Base-by-base conservation (phyloP, 2,113 vertebrate genomes). In the Mixornis gularis region DNA sequence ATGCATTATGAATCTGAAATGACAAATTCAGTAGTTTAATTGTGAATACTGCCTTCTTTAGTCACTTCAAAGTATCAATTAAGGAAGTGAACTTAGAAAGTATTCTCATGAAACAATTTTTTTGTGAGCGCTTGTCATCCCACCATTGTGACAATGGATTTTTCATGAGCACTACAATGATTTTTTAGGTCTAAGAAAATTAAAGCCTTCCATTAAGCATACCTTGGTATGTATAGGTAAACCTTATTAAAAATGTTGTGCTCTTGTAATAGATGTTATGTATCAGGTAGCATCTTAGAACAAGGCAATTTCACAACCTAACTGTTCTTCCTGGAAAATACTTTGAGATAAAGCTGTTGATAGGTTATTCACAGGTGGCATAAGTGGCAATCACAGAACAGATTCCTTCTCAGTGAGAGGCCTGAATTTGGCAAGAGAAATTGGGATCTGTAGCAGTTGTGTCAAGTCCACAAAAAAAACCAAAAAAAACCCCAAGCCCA, bases 331-430 rank as follows among this genome's bases (percentile, higher is more conserved):
- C 30, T 78, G 41, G 74, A 70, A 96, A 91, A 69, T 71, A 78
- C 49, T 91, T 96, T 43, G 65, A 89, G 79, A 71, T 93, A 25
- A 91, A 95, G 32, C 36, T 95, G 56, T 89, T 88, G 51, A 79
- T 94, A 92, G 69, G 70, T 94, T 88, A 85, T 82, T 95, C 83
- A 73, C 71, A 59, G 87, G 73, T 85, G 52, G 68, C 74, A 38
- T 91, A 76, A 76, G 70, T 83, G 53, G 26, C 66, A 92, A 58
- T 93, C 84, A 46, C 52, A 38, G 36, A 71, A 53, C 63, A 77
- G 4, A 9, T 82, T 87, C 68, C 85, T 93, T 79, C 58, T 90
- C 64, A 79, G 84, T 43, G 17, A 87, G 52, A 40, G 12, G 64
- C 43, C 66, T 78, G n/a, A 72, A 88, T 96, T 79, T 66, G 62